A percentile compares a stretch with the other conserved stretches of the same genome.
phyloP scores from a whole-genome alignment of 2,113 vertebrate genomes.

The Carollia perspicillata region DNA sequence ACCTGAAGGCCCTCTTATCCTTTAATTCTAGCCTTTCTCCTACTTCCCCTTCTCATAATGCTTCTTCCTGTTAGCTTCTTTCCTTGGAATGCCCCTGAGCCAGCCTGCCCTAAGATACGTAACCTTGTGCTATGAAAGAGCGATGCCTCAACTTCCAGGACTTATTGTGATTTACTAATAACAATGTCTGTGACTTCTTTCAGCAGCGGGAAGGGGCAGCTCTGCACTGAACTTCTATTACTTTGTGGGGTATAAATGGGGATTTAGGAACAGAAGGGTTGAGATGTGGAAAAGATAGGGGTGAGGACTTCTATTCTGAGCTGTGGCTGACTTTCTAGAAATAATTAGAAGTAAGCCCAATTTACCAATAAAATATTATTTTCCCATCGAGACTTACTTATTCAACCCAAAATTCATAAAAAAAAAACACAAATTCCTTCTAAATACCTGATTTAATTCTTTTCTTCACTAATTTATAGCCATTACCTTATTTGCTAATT shows the following conservation, averaged over 20 bases:
- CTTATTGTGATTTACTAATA: neutral
- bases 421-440: conserved; percentile 1
- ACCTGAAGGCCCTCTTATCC: neutral
- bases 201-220: neutral
- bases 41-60: neutral
- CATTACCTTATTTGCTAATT: neutral
- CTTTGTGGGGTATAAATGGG: fast-evolving
- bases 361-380: neutral
- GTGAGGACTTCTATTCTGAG: neutral
- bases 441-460: neutral
- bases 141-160: neutral
- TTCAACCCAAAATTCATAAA: neutral
- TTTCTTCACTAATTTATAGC: neutral
- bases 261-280: neutral
- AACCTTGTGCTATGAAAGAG: neutral
- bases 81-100: neutral
- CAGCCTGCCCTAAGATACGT: neutral
- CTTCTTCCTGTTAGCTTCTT: neutral
- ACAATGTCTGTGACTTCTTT: neutral
- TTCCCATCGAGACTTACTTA: neutral
- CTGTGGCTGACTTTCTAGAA: neutral
- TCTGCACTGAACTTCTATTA: neutral
- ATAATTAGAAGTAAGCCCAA: neutral
- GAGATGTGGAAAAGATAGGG: neutral
- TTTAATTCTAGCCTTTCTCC: neutral